Evolutionary conservation across 2,888 invertebrate species (phyloP), one percentile per base, ranked within the genome.

Genomic region (Alloscopus bannaensis): DNA sequence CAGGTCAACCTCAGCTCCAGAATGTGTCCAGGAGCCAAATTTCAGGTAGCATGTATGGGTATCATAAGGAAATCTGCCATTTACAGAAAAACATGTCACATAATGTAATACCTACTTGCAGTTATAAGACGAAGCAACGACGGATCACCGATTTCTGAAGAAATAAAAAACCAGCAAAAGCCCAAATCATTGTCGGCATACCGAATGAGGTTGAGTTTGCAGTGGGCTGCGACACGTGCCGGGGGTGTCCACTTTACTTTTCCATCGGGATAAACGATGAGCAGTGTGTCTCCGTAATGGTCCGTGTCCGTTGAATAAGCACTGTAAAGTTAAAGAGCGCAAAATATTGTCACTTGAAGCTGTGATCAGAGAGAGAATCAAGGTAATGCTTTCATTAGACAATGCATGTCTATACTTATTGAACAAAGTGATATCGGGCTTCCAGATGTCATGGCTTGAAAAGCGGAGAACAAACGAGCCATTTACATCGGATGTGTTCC

Each of bases 61-160:
- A 88, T 95, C 95, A 65, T 90, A 91, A 0, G 95, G 95, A 95
- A 95, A 95, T n/a, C n/a, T n/a, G n/a, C n/a, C n/a, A n/a, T n/a
- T n/a, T n/a, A n/a, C n/a, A n/a, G n/a, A n/a, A n/a, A n/a, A n/a
- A n/a, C n/a, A n/a, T n/a, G n/a, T n/a, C n/a, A n/a, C n/a, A n/a
- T n/a, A n/a, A n/a, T n/a, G n/a, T n/a, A n/a, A n/a, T n/a, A n/a
- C n/a, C n/a, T n/a, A n/a, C n/a, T n/a, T n/a, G n/a, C n/a, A n/a
- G n/a, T n/a, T n/a, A n/a, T n/a, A n/a, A n/a, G n/a, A n/a, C n/a
- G n/a, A n/a, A n/a, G n/a, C n/a, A n/a, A n/a, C n/a, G n/a, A n/a
- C n/a, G n/a, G n/a, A n/a, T n/a, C n/a, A n/a, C n/a, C n/a, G n/a
- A n/a, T n/a, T n/a, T n/a, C n/a, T n/a, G n/a, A n/a, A n/a, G n/a